Conservation (phyloP, 37 sponge, comb jelly and placozoan species). For the Agelas oroides region DNA sequence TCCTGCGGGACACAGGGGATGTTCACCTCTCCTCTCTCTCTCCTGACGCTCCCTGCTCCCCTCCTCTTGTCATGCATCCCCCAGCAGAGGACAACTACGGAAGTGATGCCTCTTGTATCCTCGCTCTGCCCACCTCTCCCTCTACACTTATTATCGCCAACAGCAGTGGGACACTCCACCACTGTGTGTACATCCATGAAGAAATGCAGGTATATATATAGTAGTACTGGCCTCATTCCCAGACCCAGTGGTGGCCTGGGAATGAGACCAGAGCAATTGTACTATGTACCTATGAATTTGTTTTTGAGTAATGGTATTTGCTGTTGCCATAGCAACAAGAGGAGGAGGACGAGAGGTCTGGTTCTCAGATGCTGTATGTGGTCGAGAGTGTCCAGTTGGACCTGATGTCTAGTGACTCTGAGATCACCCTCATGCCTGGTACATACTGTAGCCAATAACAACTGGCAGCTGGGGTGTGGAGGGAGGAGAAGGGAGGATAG, state of each 20-base stretch:
- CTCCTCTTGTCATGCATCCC: constrained; percentile 53
- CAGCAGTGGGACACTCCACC: constrained; percentile 36
- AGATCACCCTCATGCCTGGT: neutral
- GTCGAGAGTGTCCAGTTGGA: constrained; percentile 33
- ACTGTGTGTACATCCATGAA: constrained; percentile 54
- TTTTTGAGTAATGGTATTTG: no score
- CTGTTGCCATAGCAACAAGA: neutral
- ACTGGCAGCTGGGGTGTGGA: no score
- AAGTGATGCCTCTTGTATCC: constrained; percentile 30
- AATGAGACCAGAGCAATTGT: no score
- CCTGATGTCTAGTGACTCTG: no score
- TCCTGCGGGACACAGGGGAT: constrained; percentile 51
- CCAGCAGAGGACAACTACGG: constrained; percentile 50
- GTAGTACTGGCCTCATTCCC: no score
- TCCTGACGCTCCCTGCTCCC: neutral
- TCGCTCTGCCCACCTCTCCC: constrained; percentile 32
- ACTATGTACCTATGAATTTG: no score
- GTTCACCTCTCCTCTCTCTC: constrained; percentile 1
- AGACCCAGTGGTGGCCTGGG: no score
- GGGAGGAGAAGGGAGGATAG: no score
- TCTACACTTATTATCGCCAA: constrained; percentile 44
- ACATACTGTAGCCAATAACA: neutral
- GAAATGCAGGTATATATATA: neutral
- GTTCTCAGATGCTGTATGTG: constrained; percentile 31
- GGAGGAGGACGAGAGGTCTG: constrained; percentile 9